Conservation (phyloP, 2,888 invertebrate species). For the Caenorhabditis sp. region DNA sequence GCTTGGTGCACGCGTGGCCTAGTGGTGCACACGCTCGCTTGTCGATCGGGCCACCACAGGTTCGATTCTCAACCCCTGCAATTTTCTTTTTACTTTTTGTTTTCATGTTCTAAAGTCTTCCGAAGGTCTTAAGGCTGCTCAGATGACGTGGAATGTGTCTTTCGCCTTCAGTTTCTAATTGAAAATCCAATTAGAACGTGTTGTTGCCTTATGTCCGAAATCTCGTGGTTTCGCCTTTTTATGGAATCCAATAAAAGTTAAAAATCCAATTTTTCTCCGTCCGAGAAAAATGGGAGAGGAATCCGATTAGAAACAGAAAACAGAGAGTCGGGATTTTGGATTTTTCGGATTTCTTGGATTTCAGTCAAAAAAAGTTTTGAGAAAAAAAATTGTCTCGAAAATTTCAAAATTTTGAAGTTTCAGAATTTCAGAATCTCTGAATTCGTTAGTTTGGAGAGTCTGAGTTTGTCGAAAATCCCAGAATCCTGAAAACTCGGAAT, state of each 20-base stretch:
- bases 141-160: background rate
- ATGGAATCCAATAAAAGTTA: constrained; percentile 22
- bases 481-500: background rate
- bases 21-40: background rate
- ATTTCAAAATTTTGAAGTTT: too few relatives aligned
- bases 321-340: background rate
- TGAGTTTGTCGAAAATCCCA: background rate
- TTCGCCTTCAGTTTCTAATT: background rate
- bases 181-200: background rate
- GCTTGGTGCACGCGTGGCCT: background rate
- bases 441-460: background rate
- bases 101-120: constrained; percentile 5
- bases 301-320: constrained; percentile 38
- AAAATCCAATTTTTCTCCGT: background rate
- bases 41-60: background rate
- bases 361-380: too few relatives aligned
- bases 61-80: background rate
- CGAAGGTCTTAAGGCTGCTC: background rate
- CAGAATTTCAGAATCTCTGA: background rate
- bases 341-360: background rate
- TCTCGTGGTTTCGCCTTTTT: background rate
- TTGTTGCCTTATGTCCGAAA: constrained; percentile 1
- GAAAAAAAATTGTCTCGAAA: too few relatives aligned
- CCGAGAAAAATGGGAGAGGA: background rate
- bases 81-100: constrained; percentile 2